phyloP scores from a whole-genome alignment of 2,888 invertebrate species.

The Brenthis ino region DNA sequence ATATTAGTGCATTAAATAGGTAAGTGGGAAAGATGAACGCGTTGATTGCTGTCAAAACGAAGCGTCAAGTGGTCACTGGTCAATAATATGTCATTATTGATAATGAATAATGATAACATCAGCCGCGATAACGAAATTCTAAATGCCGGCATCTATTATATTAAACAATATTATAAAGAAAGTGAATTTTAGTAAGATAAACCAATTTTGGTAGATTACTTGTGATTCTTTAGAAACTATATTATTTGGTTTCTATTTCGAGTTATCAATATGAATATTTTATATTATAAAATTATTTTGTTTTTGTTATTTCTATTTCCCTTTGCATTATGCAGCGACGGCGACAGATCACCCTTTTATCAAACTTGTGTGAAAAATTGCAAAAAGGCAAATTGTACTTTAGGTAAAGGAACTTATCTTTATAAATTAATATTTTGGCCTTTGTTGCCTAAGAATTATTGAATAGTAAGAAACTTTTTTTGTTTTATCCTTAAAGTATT shows the following conservation, averaged over 20 bases:
- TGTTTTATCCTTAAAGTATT: conserved; percentile 7
- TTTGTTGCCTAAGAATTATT: neutral
- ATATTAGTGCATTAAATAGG: too few species aligned
- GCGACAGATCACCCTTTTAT: conserved; percentile 82
- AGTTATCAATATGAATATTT: conserved; percentile 16
- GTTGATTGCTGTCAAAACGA: too few species aligned
- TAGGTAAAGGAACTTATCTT: conserved; percentile 62
- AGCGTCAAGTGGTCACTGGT: too few species aligned
- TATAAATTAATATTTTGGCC: too few species aligned
- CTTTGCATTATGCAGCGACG: conserved; percentile 57
- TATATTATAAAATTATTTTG: conserved; percentile 13
- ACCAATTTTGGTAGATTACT: neutral
- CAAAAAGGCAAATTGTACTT: conserved; percentile 70
- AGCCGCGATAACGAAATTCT: neutral
- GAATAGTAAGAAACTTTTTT: neutral
- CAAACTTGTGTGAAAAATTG: conserved; percentile 79
- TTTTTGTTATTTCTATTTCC: conserved; percentile 34
- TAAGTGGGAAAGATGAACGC: too few species aligned
- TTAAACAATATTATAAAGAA: too few species aligned
- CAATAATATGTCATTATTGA: neutral
- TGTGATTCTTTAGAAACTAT: neutral
- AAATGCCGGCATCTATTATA: neutral
- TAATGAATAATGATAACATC: neutral
- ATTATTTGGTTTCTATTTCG: neutral
- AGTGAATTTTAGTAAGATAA: too few species aligned